Evolutionary conservation across 2,888 invertebrate species (phyloP), one percentile per base, ranked within the genome.

Genomic region (Diachrysia chrysitis): DNA sequence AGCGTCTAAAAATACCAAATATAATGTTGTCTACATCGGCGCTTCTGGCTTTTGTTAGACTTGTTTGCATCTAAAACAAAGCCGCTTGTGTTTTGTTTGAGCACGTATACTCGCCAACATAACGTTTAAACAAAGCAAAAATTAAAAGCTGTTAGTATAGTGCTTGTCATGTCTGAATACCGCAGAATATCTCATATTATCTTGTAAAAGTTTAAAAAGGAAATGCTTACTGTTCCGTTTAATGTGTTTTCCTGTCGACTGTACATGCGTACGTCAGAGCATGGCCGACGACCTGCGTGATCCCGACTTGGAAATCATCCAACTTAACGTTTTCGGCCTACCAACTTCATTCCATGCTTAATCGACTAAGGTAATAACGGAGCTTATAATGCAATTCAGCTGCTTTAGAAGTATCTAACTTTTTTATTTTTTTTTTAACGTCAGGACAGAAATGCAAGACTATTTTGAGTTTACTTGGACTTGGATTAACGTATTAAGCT

Each of bases 301-400:
- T 71, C 69, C 70, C 56, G 73, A 75, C 69, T 84, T 87, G 86
- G 87, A 87, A 67, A 25, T 63, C 64, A 66, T 87, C 86, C 86
- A 86, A 84, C 72, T 73, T 77, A 65, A 63, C 64, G 64, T 71
- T 82, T 78, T 65, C 57, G 66, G 42, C 56, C 60, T 70, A 76
- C 66, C 66, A 75, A 74, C 53, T 60, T 67, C 32, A 65, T 69
- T 63, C 35, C 59, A 59, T 60, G 56, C 68, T 64, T 21, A 69
- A 56, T 14, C 29, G 53, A 48, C 61, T n/a, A 25, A 61, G 48
- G 48, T 21, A 21, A 51, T 51, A 19, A 51, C 21, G 19, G 48
- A 10, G 21, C 48, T 21, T 19, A 19, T 51, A 51, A 51, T 51
- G 12, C 19, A 51, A 51, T 51, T 19, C 21, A 21, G 48, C 21